Conservation (phyloP, 2,888 invertebrate species). For the Phengaris arion region DNA sequence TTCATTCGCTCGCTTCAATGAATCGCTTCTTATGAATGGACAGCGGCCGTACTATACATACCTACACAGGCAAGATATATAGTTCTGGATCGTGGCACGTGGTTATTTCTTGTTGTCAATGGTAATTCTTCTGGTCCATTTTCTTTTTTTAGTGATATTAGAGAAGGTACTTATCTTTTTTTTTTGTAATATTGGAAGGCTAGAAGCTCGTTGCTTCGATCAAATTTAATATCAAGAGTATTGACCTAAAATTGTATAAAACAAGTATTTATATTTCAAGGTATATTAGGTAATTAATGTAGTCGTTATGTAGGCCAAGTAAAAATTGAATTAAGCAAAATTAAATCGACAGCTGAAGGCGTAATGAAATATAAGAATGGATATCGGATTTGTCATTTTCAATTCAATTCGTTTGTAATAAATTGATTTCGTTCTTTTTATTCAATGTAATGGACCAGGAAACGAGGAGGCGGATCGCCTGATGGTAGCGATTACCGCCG, state of each 20-base stretch:
- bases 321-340: slow-evolving; percentile 1
- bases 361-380: too few relatives aligned
- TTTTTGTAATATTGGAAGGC: background rate
- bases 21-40: slow-evolving; percentile 78
- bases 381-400: too few relatives aligned
- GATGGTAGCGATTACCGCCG: too few relatives aligned
- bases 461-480: too few relatives aligned
- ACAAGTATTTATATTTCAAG: background rate
- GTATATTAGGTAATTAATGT: slow-evolving; percentile 3
- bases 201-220: background rate
- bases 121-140: slow-evolving; percentile 21
- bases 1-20: slow-evolving; percentile 75
- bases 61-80: slow-evolving; percentile 50
- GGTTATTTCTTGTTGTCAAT: slow-evolving; percentile 52
- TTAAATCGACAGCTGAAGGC: background rate
- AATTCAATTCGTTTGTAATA: too few relatives aligned
- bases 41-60: slow-evolving; percentile 74
- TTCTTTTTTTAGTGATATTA: background rate
- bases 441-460: too few relatives aligned
- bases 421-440: too few relatives aligned
- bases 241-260: background rate
- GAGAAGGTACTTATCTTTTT: background rate
- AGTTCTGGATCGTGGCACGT: slow-evolving; percentile 63
- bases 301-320: background rate
- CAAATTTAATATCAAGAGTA: background rate